Percentiles rank a stretch among this genome's conserved stretches.
These are phyloP conservation scores for Eremobia ochroleuca DNA, from an alignment of 2,888 invertebrate species.

Conservation along the genomic window DNA sequence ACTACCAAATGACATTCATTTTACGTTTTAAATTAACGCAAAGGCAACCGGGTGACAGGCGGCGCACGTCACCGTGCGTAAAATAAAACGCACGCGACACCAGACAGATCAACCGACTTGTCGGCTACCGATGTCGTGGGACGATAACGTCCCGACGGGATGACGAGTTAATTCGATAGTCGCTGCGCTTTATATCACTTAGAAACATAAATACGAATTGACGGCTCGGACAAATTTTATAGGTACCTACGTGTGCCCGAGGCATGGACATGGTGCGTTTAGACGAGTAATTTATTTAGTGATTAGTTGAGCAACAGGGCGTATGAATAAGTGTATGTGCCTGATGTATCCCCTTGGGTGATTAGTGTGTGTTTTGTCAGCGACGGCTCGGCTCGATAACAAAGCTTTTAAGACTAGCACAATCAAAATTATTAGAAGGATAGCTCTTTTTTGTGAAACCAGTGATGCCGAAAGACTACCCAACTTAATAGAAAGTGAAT, in stretches of 20 bases:
- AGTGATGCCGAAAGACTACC: neutral
- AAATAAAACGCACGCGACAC: constrained; percentile 78
- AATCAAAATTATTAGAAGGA: neutral
- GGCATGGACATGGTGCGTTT: constrained; percentile 43
- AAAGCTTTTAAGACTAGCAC: neutral
- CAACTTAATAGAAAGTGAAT: neutral
- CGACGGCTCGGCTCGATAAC: neutral
- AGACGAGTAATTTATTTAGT: constrained; percentile 59
- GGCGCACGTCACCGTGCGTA: constrained; percentile 73
- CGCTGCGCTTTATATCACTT: constrained; percentile 78
- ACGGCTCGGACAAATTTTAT: constrained; percentile 76
- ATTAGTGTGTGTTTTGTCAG: constrained; percentile 3
- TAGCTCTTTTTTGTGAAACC: neutral
- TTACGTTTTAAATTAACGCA: constrained; percentile 62
- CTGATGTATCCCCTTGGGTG: constrained; percentile 13
- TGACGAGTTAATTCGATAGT: constrained; percentile 87
- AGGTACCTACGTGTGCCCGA: constrained; percentile 57
- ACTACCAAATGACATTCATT: constrained; percentile 60
- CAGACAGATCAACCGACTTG: constrained; percentile 75
- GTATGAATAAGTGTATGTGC: constrained; percentile 33
- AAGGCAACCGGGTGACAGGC: constrained; percentile 62
- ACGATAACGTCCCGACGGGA: constrained; percentile 81
- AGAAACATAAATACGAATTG: constrained; percentile 79
- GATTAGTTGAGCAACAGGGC: constrained; percentile 56
- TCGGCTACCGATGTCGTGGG: constrained; percentile 82